Evolutionary conservation across 2,797 vertebrate species (phyloP).

Genomic region (Distichodus sexfasciatus): DNA sequence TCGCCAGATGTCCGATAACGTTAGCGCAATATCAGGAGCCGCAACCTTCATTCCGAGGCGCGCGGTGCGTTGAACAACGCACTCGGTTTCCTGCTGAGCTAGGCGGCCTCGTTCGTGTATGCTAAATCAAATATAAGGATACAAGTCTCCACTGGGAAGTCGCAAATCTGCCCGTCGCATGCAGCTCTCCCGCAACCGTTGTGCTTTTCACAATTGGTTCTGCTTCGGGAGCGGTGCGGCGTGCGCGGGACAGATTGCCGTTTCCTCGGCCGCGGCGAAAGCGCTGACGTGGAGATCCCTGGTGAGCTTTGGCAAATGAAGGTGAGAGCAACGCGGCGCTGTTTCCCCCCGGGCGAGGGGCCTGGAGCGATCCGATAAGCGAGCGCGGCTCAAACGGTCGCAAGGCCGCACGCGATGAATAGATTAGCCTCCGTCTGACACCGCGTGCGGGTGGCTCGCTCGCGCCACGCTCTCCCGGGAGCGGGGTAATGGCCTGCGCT

Average conservation of each 20-base stretch:
- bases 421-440: slow-evolving; percentile 73
- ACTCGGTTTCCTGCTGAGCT: slow-evolving; percentile 39
- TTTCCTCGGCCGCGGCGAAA: slow-evolving; percentile 29
- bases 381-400: slow-evolving; percentile 66
- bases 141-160: slow-evolving; percentile 35
- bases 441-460: slow-evolving; percentile 56
- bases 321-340: slow-evolving; percentile 41
- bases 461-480: slow-evolving; percentile 68
- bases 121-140: slow-evolving; percentile 49
- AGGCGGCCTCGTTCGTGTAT: slow-evolving; percentile 47
- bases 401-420: slow-evolving; percentile 70
- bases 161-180: slow-evolving; percentile 27
- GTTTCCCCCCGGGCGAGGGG: slow-evolving; percentile 61
- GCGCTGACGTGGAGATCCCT: slow-evolving; percentile 44
- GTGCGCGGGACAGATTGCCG: slow-evolving; percentile 33
- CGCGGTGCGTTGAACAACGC: slow-evolving; percentile 10
- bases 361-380: slow-evolving; percentile 68
- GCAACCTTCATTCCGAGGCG: slow-evolving; percentile 32
- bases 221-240: slow-evolving; percentile 24
- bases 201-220: slow-evolving; percentile 42
- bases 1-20: slow-evolving; percentile 44
- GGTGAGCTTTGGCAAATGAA: slow-evolving; percentile 34
- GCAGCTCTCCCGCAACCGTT: slow-evolving; percentile 16
- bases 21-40: slow-evolving; percentile 32
- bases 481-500: slow-evolving; percentile 69